Conservation (phyloP, 1,140 invertebrate species). For the Stenopsyche tienmushanensis region DNA sequence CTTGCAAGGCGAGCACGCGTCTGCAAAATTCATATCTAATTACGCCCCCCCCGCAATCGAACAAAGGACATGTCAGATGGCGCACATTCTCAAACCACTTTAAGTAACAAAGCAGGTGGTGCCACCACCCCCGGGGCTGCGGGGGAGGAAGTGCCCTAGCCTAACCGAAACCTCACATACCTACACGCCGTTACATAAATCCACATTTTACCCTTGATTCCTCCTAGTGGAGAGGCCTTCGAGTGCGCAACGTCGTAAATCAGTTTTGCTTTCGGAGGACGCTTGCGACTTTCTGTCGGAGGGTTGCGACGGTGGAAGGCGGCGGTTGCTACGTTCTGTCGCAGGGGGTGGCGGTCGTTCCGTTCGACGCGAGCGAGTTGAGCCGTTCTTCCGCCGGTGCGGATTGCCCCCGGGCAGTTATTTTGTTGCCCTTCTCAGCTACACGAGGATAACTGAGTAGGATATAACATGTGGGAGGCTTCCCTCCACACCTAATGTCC, state of each 20-base stretch:
- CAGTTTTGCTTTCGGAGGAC: conserved; percentile 15
- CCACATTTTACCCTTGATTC: conserved; percentile 41
- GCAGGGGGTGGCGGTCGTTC: background rate
- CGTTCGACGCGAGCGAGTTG: conserved; percentile 2
- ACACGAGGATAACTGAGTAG: conserved; percentile 40
- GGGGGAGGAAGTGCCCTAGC: background rate
- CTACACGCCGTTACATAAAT: conserved; percentile 39
- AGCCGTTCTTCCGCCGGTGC: background rate
- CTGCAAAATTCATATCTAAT: conserved; percentile 39
- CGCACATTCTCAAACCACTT: conserved; percentile 27
- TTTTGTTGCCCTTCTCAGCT: conserved; percentile 41
- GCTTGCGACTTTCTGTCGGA: conserved; percentile 10
- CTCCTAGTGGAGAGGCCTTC: conserved; percentile 12
- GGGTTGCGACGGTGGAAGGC: background rate
- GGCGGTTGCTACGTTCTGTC: conserved; percentile 14
- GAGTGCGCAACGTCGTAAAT: conserved; percentile 23
- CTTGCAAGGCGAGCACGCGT: conserved; percentile 13
- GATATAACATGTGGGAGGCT: conserved; percentile 40
- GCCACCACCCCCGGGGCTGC: background rate
- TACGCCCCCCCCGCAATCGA: conserved; percentile 37
- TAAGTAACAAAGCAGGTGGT: conserved; percentile 35
- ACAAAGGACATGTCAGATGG: conserved; percentile 41
- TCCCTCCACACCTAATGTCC: conserved; percentile 20
- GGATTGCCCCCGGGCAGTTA: conserved; percentile 38
- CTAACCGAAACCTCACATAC: conserved; percentile 33